Conservation (phyloP, 2,113 vertebrate genomes). For the Stegastes partitus region DNA sequence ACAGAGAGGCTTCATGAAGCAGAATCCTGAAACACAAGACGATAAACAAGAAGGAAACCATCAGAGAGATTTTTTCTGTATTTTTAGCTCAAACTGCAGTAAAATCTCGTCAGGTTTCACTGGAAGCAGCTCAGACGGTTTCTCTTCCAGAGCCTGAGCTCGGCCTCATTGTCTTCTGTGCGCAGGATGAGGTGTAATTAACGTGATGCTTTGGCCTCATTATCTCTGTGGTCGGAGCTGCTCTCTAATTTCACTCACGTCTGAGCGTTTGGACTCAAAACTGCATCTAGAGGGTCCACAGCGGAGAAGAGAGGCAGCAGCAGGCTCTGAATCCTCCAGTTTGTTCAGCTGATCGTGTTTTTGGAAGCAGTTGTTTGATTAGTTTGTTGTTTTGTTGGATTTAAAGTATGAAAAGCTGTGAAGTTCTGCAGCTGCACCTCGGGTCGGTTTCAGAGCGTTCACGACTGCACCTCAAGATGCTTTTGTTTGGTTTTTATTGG, state of each 20-base stretch:
- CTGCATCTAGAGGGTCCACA: not conserved
- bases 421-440: not conserved
- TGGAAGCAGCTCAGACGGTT: not conserved
- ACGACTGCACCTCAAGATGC: slow-evolving; percentile 5
- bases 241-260: not conserved
- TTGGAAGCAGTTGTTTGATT: not conserved
- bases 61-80: too few species aligned
- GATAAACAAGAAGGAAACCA: not conserved
- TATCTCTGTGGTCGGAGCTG: slow-evolving; percentile 43
- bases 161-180: slow-evolving; percentile 18
- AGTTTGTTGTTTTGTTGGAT: too few species aligned
- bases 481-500: slow-evolving; percentile 60
- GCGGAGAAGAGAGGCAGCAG: not conserved
- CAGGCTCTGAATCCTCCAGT: too few species aligned
- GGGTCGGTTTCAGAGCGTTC: too few species aligned
- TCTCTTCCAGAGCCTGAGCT: not conserved
- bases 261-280: not conserved
- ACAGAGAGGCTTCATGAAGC: not conserved
- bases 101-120: too few species aligned
- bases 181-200: slow-evolving; percentile 25
- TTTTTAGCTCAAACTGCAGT: too few species aligned
- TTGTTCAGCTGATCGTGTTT: too few species aligned
- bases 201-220: not conserved
- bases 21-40: not conserved
- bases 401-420: too few species aligned